Base-by-base conservation (phyloP, 2,797 vertebrate genomes). In the Microcaecilia unicolor region DNA sequence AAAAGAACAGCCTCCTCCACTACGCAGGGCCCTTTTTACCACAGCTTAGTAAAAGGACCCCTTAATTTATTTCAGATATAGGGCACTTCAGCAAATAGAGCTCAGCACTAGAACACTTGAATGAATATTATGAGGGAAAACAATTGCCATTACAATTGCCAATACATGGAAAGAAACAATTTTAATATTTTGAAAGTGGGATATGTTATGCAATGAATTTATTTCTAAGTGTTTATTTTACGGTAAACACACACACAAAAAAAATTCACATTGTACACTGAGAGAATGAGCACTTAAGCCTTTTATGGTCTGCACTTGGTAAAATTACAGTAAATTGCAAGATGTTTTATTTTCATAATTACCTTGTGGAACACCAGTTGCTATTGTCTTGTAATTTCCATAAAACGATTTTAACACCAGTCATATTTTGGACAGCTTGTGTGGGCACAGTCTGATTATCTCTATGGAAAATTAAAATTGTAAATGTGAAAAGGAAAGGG, bases 301-400 rank as follows among this genome's bases (percentile, higher is more conserved):
- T 70, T n/a, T 67, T 52, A 44, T 47, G 44, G 25, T 44, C 18
- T 21, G 5, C 42, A 45, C 31, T 58, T 57, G 42, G 14, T 48
- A 29, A 34, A 55, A 53, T 63, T 58, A 47, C 25, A 51, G 28
- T 50, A 64, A 67, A 64, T 48, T 24, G 30, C 23, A 34, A 6
- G 18, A 10, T n/a, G n/a, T 42, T 70, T 68, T 28, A 43, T 65
- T 61, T 57, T 34, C 44, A 10, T 38, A 60, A 58, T 66, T 65
- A 49, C 37, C 33, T 65, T 65, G 25, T 16, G 51, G 47, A 52
- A 23, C 39, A 26, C 36, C 55, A 4, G 34, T 51, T 62, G 35
- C 34, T 41, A 13, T 31, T 58, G 18, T 55, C 30, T 22, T 61
- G 41, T 49, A 52, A 44, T 53, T 67, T 55, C 48, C 26, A 44